Evolutionary conservation across 2,113 vertebrate genomes (phyloP).

Genomic region (Dipodomys ordii): DNA sequence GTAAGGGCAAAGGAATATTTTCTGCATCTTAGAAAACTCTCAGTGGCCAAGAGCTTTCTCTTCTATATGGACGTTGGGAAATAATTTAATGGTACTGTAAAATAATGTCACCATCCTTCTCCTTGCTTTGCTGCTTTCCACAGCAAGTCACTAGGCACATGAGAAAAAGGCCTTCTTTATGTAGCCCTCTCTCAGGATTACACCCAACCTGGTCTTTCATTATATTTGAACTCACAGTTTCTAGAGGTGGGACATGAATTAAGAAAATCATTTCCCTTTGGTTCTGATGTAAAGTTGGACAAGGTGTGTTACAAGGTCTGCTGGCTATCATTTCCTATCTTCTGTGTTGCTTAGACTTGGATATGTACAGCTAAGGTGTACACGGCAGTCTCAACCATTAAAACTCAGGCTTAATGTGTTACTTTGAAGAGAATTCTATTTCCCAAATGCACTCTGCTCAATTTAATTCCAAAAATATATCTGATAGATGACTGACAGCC

Average conservation of each 20-base stretch:
- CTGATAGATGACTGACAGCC: neutral
- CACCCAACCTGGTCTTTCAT: neutral
- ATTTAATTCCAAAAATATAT: conserved; percentile 42
- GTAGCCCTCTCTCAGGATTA: neutral
- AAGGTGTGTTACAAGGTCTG: neutral
- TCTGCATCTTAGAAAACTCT: conserved; percentile 36
- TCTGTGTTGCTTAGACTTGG: neutral
- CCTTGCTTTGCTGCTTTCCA: neutral
- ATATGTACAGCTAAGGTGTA: neutral
- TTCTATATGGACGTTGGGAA: neutral
- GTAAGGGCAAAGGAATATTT: neutral
- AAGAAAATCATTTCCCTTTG: conserved; percentile 5
- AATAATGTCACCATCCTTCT: neutral
- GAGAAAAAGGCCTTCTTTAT: neutral
- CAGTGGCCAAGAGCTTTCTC: neutral
- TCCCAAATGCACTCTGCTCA: conserved; percentile 1
- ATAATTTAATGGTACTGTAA: neutral
- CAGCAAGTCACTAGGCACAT: neutral
- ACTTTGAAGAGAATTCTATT: conserved; percentile 34
- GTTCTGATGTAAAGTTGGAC: neutral
- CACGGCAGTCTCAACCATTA: neutral
- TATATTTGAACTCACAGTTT: neutral
- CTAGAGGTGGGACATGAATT: neutral
- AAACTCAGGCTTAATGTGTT: conserved; percentile 18
- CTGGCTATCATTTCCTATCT: neutral